Conservation (phyloP, 2,888 invertebrate species). For the Macaria liturata region DNA sequence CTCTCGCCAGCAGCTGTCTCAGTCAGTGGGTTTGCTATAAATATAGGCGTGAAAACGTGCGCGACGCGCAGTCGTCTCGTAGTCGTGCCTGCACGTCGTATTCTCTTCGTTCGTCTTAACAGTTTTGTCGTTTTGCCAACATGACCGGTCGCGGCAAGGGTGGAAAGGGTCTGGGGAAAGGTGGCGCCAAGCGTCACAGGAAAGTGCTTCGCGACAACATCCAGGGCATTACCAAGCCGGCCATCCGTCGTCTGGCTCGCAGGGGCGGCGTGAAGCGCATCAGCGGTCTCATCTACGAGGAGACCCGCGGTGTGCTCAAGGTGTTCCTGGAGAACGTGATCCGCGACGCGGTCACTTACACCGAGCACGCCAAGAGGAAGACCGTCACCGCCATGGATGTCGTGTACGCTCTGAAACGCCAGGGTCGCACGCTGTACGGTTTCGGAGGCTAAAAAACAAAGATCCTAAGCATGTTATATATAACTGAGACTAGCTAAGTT, state of each 20-base stretch:
- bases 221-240: slow-evolving; percentile 91
- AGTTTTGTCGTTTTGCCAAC: too few species aligned
- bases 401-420: slow-evolving; percentile 89
- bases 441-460: too few species aligned
- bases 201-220: slow-evolving; percentile 91
- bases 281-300: slow-evolving; percentile 58
- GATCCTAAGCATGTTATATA: too few species aligned
- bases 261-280: slow-evolving; percentile 82
- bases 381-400: slow-evolving; percentile 92
- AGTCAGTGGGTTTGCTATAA: too few species aligned
- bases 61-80: too few species aligned
- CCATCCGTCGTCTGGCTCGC: slow-evolving; percentile 89
- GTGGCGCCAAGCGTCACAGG: slow-evolving; percentile 90
- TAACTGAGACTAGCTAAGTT: too few species aligned
- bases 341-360: slow-evolving; percentile 92
- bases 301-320: slow-evolving; percentile 89
- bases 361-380: slow-evolving; percentile 90
- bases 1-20: too few species aligned
- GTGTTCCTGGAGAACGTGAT: slow-evolving; percentile 93
- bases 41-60: too few species aligned
- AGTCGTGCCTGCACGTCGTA: background rate
- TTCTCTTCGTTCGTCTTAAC: background rate
- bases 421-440: slow-evolving; percentile 90
- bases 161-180: slow-evolving; percentile 87
- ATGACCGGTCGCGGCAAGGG: slow-evolving; percentile 18